phyloP scores from a whole-genome alignment of 2,888 invertebrate species.

The Sinhomidia bicolor region DNA sequence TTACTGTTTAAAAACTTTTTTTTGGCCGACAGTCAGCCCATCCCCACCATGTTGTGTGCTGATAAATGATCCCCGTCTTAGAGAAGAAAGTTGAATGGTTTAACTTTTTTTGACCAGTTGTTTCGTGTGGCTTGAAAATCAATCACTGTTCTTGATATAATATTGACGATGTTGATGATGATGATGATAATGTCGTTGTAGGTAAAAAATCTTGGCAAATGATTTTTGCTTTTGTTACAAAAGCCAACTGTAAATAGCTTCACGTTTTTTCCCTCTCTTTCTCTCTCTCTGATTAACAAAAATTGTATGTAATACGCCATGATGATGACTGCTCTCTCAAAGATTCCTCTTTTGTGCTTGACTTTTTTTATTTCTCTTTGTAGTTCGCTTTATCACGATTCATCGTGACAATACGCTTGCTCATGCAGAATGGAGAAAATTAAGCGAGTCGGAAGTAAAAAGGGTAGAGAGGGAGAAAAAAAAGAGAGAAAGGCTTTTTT shows the following conservation, averaged over 20 bases:
- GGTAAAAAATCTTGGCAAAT: slow-evolving; percentile 35
- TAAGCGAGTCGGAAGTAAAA: slow-evolving; percentile 42
- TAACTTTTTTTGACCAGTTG: slow-evolving; percentile 45
- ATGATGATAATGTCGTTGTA: not conserved
- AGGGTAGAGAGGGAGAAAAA: slow-evolving; percentile 32
- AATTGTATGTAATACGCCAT: not conserved
- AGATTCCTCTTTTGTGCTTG: not conserved
- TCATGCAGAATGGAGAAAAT: slow-evolving; percentile 41
- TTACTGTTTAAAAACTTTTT: slow-evolving; percentile 25
- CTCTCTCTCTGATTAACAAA: slow-evolving; percentile 20
- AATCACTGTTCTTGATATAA: slow-evolving; percentile 4
- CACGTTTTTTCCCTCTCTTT: too few relatives aligned
- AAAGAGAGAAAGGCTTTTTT: slow-evolving; percentile 25
- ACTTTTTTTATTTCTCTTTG: slow-evolving; percentile 8
- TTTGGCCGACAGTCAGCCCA: slow-evolving; percentile 44
- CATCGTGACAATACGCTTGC: slow-evolving; percentile 13
- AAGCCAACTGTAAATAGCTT: not conserved
- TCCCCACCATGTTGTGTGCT: slow-evolving; percentile 6
- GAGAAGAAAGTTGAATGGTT: not conserved
- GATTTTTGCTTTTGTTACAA: not conserved
- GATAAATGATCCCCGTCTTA: slow-evolving; percentile 45
- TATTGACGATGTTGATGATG: not conserved
- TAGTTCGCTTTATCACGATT: not conserved
- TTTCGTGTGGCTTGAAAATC: slow-evolving; percentile 28
- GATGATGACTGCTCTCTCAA: not conserved